These are phyloP conservation scores for Tuberolachnus salignus DNA, from an alignment of 2,888 invertebrate species.

Conservation along the genomic window DNA sequence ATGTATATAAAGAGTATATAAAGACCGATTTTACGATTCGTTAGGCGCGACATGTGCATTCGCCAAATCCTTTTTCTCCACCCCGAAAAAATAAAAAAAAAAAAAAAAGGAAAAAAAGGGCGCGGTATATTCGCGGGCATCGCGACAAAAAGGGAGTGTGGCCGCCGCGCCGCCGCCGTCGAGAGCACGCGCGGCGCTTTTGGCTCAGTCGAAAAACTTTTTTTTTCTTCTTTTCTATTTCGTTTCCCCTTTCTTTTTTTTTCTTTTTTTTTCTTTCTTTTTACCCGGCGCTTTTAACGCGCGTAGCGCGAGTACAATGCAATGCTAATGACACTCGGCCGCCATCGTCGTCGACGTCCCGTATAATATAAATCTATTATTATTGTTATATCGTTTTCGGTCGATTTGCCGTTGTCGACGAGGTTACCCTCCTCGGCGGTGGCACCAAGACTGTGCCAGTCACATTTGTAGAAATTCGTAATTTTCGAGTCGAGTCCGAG, in stretches of 20 bases:
- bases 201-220: slow-evolving; percentile 1
- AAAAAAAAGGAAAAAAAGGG: background rate
- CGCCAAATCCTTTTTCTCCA: background rate
- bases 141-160: background rate
- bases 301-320: background rate
- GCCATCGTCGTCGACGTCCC: background rate
- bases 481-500: no score
- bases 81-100: background rate
- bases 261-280: no score
- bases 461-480: no score
- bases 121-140: background rate
- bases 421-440: no score
- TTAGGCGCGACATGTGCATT: slow-evolving; percentile 34
- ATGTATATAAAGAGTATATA: background rate
- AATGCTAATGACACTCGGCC: background rate
- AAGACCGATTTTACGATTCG: slow-evolving; percentile 35
- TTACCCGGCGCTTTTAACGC: background rate
- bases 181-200: slow-evolving; percentile 27
- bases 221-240: background rate
- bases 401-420: background rate
- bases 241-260: background rate
- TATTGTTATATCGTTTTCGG: background rate
- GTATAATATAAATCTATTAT: background rate
- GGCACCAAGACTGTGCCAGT: no score
- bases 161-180: background rate